phyloP scores from a whole-genome alignment of 2,113 vertebrate species.

The Hemibagrus wyckioides region DNA sequence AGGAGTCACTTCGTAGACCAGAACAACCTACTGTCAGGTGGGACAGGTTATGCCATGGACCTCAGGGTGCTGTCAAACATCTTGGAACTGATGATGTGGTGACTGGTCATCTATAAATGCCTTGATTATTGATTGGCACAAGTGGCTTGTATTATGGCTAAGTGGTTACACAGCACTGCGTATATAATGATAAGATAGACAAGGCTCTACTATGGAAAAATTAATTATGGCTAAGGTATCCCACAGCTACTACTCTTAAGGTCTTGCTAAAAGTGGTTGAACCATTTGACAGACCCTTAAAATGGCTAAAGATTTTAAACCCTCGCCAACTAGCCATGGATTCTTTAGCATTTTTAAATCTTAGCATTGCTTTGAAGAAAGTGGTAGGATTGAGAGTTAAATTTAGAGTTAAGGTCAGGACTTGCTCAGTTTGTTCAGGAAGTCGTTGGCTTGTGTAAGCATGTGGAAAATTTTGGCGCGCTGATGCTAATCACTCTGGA shows the following conservation, averaged over 20 bases:
- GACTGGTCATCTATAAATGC: neutral
- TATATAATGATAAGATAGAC: neutral
- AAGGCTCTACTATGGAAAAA: neutral
- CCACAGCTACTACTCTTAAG: neutral
- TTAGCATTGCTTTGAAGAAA: neutral
- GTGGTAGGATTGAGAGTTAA: neutral
- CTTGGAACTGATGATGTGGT: neutral
- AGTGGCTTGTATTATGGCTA: neutral
- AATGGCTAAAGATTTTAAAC: neutral
- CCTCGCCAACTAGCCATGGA: neutral
- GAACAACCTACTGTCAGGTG: neutral
- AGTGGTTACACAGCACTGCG: constrained; percentile 5
- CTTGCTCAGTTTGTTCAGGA: constrained; percentile 30
- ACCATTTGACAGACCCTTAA: neutral
- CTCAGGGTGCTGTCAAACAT: neutral
- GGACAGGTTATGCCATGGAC: neutral
- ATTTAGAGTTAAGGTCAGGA: constrained; percentile 22
- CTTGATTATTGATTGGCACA: neutral
- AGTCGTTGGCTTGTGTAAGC: constrained; percentile 29
- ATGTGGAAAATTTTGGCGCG: constrained; percentile 34
- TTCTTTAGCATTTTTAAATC: neutral
- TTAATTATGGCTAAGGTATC: neutral
- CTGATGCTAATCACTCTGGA: constrained; percentile 48
- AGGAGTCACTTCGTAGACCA: neutral
- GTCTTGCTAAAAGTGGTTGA: neutral